Evolutionary conservation across 2,888 invertebrate species (phyloP), one percentile per base, ranked within the genome.

Genomic region (Boloria euphrosyne): DNA sequence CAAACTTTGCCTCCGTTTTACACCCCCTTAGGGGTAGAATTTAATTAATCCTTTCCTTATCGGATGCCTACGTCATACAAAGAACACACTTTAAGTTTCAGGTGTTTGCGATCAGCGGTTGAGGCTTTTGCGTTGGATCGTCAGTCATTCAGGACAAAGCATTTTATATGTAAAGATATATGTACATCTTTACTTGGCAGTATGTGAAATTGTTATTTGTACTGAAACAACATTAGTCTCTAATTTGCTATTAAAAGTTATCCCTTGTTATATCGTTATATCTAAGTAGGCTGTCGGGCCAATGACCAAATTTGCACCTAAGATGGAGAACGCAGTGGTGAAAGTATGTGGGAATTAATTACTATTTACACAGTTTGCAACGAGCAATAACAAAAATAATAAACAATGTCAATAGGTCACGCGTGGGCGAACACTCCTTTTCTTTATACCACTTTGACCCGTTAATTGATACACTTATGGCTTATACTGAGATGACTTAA

Each of bases 301-400:
- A 75, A 70, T 75, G 82, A 74, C 79, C 86, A 80, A 81, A 83
- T 83, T 84, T 74, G 76, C 77, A 74, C 62, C 70, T 74, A 75
- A 76, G 22, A 78, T 62, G 59, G 65, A 47, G 65, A 67, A 57
- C 58, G 38, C 70, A 65, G 67, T 80, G 80, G 84, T 80, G 90
- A 90, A 90, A 90, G 90, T 87, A 85, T 85, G 81, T 84, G 84
- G 83, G 83, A 80, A 85, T 85, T 87, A 89, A 88, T 89, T 85
- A 83, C 79, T 84, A 77, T 82, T 84, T 87, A 81, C 81, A 71
- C 76, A 75, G 77, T 74, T 80, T 75, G 77, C 78, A 80, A 79
- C 75, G 71, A 79, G 81, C 74, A 80, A 82, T 77, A 82, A 81
- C 78, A 81, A 85, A 84, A 84, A 85, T 85, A 83, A 84, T 79